A percentile compares a stretch with the other conserved stretches of the same genome.
Conservation (phyloP, 1,140 invertebrate genomes). For the Drosophila virilis region DNA sequence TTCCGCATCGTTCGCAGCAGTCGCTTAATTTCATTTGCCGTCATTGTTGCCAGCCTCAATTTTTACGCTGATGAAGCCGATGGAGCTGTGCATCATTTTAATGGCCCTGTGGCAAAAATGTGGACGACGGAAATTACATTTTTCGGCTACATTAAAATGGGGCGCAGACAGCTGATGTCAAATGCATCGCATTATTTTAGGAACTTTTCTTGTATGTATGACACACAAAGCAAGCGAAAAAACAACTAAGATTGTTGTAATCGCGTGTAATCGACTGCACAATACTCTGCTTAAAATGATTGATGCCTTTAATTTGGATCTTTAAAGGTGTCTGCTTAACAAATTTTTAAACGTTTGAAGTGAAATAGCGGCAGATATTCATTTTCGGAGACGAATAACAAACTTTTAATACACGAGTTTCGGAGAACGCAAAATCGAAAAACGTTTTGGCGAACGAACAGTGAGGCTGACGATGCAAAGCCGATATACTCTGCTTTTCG, state of each 20-base stretch:
- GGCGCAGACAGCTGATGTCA: slow-evolving; percentile 69
- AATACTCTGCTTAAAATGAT: too few relatives aligned
- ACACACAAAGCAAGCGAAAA: neutral
- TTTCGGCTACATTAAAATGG: slow-evolving; percentile 77
- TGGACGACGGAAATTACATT: slow-evolving; percentile 77
- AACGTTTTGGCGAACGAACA: too few relatives aligned
- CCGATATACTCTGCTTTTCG: neutral
- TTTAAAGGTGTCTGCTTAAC: too few relatives aligned
- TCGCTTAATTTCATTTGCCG: slow-evolving; percentile 34
- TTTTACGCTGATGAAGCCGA: slow-evolving; percentile 76
- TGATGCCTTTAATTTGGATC: too few relatives aligned
- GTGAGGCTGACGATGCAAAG: too few relatives aligned
- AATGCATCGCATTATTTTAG: slow-evolving; percentile 57
- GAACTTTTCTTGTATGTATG: slow-evolving; percentile 43
- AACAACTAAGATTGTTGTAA: slow-evolving; percentile 5
- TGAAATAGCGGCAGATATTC: too few relatives aligned
- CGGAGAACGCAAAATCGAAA: too few relatives aligned
- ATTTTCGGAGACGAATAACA: too few relatives aligned
- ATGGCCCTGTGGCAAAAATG: slow-evolving; percentile 57
- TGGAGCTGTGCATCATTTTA: slow-evolving; percentile 79
- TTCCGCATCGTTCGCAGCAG: slow-evolving; percentile 34
- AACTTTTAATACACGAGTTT: too few relatives aligned
- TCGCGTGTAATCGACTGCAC: neutral
- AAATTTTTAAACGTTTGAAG: too few relatives aligned
- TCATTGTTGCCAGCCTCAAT: slow-evolving; percentile 57